phyloP scores from a whole-genome alignment of 30 jellyfish, hydroid and myxozoan genomes.

The Haliclystus octoradiatus region DNA sequence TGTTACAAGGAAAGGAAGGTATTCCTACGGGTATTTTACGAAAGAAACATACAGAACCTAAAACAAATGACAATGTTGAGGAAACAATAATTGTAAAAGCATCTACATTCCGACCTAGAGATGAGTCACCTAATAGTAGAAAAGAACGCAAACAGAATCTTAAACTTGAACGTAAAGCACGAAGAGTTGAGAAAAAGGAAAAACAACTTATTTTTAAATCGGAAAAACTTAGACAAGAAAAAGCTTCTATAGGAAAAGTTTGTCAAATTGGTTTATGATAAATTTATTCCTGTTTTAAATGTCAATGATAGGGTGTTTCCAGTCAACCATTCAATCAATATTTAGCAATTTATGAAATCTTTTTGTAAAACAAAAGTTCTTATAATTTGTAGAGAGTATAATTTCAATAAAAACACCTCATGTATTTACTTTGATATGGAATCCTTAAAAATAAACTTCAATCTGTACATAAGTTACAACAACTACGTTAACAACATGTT shows the following conservation, averaged over 20 bases:
- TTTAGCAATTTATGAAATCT: too few relatives aligned
- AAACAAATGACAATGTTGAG: slow-evolving; percentile 3
- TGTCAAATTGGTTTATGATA: neutral
- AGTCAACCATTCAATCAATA: too few relatives aligned
- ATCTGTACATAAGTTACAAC: slow-evolving; percentile 1
- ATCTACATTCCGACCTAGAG: slow-evolving; percentile 7
- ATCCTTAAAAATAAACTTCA: neutral
- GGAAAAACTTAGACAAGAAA: slow-evolving; percentile 66
- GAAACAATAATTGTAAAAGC: neutral
- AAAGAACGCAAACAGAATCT: slow-evolving; percentile 52
- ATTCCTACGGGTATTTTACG: slow-evolving; percentile 77
- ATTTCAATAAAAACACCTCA: neutral
- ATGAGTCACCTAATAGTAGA: slow-evolving; percentile 57
- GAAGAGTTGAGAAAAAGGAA: slow-evolving; percentile 81
- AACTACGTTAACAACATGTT: neutral
- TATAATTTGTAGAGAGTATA: neutral
- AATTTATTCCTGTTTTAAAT: too few relatives aligned
- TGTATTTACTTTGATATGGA: neutral
- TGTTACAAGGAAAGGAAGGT: slow-evolving; percentile 41
- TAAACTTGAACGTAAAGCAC: slow-evolving; percentile 48
- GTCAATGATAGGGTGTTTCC: too few relatives aligned
- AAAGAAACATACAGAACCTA: slow-evolving; percentile 11
- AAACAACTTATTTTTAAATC: slow-evolving; percentile 55
- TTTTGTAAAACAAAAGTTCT: neutral
- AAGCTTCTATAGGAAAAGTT: slow-evolving; percentile 10